phyloP scores from a whole-genome alignment of 2,888 invertebrate genomes.

The Zygogramma bicolorata region DNA sequence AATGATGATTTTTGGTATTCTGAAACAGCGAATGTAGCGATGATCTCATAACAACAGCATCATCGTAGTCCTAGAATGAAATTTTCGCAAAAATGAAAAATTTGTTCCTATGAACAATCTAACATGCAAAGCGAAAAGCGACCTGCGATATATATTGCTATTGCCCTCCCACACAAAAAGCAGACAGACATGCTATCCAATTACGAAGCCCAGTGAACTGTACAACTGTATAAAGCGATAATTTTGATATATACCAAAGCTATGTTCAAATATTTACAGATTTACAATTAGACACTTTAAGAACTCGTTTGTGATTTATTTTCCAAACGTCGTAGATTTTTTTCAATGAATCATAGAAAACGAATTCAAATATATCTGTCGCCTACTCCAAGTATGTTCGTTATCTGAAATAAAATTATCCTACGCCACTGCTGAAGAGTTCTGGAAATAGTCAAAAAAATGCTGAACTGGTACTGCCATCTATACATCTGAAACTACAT shows the following conservation, averaged over 20 bases:
- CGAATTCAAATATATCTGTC: no score
- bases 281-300: no score
- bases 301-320: no score
- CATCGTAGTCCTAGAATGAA: slow-evolving; percentile 58
- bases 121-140: slow-evolving; percentile 37
- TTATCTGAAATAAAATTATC: no score
- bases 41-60: slow-evolving; percentile 57
- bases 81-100: slow-evolving; percentile 20
- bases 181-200: slow-evolving; percentile 36
- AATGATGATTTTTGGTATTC: slow-evolving; percentile 56
- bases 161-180: slow-evolving; percentile 43
- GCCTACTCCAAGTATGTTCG: no score
- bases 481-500: no score
- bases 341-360: no score
- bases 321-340: no score
- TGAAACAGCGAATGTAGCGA: slow-evolving; percentile 61
- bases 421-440: no score
- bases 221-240: background rate
- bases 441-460: no score
- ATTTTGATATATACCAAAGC: background rate
- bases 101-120: slow-evolving; percentile 22
- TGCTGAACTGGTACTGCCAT: no score
- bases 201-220: background rate
- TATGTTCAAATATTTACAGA: background rate
- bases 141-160: slow-evolving; percentile 17